phyloP scores from a whole-genome alignment of 2,113 vertebrate genomes.

The Eclectus roratus region DNA sequence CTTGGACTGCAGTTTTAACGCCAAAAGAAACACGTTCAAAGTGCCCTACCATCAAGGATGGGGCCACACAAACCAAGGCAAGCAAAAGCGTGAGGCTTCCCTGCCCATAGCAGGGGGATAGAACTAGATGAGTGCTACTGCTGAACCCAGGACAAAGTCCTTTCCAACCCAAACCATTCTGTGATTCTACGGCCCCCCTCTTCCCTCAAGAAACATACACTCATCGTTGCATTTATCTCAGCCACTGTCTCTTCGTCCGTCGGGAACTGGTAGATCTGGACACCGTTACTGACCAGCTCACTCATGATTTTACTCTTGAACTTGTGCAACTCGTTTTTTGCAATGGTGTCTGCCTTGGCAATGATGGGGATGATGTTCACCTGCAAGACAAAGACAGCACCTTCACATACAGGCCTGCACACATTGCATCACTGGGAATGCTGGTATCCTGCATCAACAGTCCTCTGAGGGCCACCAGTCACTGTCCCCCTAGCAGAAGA shows the following conservation, averaged over 20 bases:
- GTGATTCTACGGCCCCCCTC: neutral
- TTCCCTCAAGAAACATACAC: constrained; percentile 54
- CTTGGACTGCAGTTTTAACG: neutral
- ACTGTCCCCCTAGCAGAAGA: neutral
- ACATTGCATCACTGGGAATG: accelerated
- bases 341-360: constrained; percentile 84
- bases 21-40: accelerated
- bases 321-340: constrained; percentile 84
- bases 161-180: neutral
- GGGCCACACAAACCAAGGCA: neutral
- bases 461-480: neutral
- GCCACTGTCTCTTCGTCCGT: constrained; percentile 84
- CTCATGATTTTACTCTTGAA: constrained; percentile 90
- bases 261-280: constrained; percentile 86
- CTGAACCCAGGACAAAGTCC: neutral
- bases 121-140: neutral
- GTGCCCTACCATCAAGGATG: accelerated
- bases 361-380: constrained; percentile 87
- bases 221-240: constrained; percentile 85
- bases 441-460: accelerated
- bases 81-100: neutral
- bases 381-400: constrained; percentile 64
- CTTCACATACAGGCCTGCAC: neutral
- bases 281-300: constrained; percentile 82
- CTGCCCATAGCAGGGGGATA: neutral